phyloP scores from a whole-genome alignment of 2,113 vertebrate genomes.

The Plecturocebus donacophilus region DNA sequence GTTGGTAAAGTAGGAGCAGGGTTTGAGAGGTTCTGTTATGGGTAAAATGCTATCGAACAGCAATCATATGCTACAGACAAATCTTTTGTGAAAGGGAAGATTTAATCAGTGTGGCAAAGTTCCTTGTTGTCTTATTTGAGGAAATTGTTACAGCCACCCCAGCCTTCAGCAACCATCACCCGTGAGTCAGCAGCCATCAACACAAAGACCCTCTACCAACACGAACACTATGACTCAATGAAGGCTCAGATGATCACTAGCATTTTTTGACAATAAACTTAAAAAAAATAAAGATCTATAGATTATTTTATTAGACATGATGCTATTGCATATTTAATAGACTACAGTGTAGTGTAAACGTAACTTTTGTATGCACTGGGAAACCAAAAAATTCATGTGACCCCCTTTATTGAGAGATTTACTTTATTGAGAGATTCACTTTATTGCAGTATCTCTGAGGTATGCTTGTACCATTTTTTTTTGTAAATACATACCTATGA shows the following conservation, averaged over 20 bases:
- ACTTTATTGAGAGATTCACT: not conserved
- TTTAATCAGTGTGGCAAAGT: not conserved
- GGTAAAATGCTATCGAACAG: not conserved
- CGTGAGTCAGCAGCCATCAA: not conserved
- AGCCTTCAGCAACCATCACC: not conserved
- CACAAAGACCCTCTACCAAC: not conserved
- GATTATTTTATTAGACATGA: not conserved
- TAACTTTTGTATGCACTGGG: not conserved
- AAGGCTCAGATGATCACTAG: not conserved
- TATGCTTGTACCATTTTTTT: not conserved
- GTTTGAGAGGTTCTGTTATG: not conserved
- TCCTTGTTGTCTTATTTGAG: not conserved
- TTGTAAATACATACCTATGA: not conserved
- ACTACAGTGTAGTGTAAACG: not conserved
- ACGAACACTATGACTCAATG: not conserved
- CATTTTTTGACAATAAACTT: not conserved
- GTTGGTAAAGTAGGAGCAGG: not conserved
- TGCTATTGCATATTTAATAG: not conserved
- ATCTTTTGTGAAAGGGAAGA: not conserved
- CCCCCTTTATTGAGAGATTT: not conserved
- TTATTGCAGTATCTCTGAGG: not conserved
- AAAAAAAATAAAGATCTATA: not conserved
- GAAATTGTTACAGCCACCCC: not conserved
- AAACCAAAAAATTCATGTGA: not conserved
- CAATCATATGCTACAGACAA: not conserved